Base-by-base conservation (phyloP, 2,888 invertebrate genomes). In the Unio pictorum region DNA sequence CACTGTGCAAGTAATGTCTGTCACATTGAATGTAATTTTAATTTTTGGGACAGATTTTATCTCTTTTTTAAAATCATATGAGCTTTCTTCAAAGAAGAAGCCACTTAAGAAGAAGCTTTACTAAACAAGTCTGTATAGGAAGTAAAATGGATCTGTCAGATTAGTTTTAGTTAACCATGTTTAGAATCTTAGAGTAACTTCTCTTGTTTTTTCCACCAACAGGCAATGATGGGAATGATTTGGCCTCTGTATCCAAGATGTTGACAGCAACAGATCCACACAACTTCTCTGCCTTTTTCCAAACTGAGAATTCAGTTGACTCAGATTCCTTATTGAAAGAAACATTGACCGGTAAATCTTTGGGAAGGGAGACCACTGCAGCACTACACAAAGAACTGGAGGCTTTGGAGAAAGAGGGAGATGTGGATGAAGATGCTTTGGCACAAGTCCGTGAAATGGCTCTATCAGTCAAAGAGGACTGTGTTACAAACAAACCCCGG, bases 221-320 rank as follows among this genome's bases (percentile, higher is more conserved):
- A 59, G n/a, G 45, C 45, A 45, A 15, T 71, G 63, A 69, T 61
- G 77, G 74, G 23, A 71, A 70, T 54, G 95, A 95, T 86, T 91
- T 96, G 79, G 96, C 95, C 23, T 93, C 95, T 17, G 94, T 96
- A 0, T 93, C 94, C 0, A 93, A 93, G 76, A 91, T 95, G 57
- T 90, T 95, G 69, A 94, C 94, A 85, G 94, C 96, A 74, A 95
- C 97, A 0, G 91, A 92, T 7, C 91, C 92, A 11, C 92, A 74
- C 90, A 92, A 93, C 69, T 94, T 94, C 86, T 92, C 93, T 82
- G 93, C 93, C 81, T 94, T 93, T 84, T 94, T 94, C 84, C 76
- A 68, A 30, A 69, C 75, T 5, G 76, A 74, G 17, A 72, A 76
- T 30, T 61, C 61, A 54, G 74, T 65, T 26, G 71, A 74, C 63